A percentile compares a stretch with the other conserved stretches of the same genome.
These are phyloP conservation scores for Heterodera carotae DNA, from an alignment of 1,140 invertebrate species.

Conservation along the genomic window DNA sequence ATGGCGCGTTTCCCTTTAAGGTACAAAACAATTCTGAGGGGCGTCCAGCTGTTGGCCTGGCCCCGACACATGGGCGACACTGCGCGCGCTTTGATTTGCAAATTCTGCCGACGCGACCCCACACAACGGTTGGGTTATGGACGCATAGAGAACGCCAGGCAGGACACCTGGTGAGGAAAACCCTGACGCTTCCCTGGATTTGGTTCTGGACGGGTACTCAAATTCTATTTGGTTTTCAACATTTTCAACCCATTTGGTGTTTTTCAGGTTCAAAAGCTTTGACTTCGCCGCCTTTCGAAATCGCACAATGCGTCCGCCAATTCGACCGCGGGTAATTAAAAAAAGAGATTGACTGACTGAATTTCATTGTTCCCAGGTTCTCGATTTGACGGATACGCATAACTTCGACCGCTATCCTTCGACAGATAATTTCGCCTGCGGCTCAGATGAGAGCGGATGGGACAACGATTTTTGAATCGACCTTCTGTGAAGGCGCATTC, in stretches of 20 bases:
- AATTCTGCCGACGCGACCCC: slow-evolving; percentile 58
- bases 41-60: slow-evolving; percentile 81
- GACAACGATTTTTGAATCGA: slow-evolving; percentile 53
- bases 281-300: slow-evolving; percentile 95
- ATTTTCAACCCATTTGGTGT: no score
- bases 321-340: slow-evolving; percentile 67
- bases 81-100: slow-evolving; percentile 55
- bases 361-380: no score
- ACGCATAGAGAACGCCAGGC: slow-evolving; percentile 56
- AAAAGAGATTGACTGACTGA: neutral
- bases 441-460: slow-evolving; percentile 57
- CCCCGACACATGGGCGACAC: slow-evolving; percentile 58
- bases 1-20: no score
- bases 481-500: neutral
- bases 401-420: slow-evolving; percentile 61
- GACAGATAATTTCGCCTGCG: slow-evolving; percentile 56
- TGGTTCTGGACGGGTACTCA: no score
- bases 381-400: slow-evolving; percentile 54
- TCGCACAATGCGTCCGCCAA: slow-evolving; percentile 84
- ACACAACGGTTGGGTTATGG: slow-evolving; percentile 61
- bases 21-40: slow-evolving; percentile 97
- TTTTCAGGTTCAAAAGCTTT: slow-evolving; percentile 84
- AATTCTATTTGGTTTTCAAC: no score
- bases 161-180: slow-evolving; percentile 72
- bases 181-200: no score